Conservation (phyloP, 2,888 invertebrate species). For the Lycophotia porphyrea region DNA sequence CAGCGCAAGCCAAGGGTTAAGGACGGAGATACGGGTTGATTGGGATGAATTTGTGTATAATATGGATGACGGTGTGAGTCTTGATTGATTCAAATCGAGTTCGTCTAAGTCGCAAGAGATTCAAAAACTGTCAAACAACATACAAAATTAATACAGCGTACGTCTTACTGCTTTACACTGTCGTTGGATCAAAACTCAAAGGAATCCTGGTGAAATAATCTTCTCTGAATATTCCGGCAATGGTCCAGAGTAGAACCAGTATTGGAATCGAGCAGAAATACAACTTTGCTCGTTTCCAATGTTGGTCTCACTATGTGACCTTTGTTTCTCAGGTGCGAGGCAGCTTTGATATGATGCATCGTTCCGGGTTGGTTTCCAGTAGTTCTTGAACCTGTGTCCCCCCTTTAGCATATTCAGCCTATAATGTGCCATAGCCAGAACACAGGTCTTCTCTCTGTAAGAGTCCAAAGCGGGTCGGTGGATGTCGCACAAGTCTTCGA, state of each 20-base stretch:
- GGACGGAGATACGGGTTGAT: background rate
- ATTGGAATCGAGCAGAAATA: background rate
- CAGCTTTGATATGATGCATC: background rate
- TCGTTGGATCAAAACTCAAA: background rate
- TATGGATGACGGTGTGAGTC: background rate
- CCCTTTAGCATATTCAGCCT: background rate
- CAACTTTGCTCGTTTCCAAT: background rate
- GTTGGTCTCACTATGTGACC: background rate
- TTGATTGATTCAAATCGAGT: background rate
- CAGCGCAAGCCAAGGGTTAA: background rate
- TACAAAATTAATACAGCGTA: background rate
- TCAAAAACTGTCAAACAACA: too few relatives aligned
- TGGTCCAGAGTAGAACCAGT: background rate
- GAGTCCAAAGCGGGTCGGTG: background rate
- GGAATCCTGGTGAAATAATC: background rate
- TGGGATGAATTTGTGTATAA: background rate
- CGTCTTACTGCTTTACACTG: background rate
- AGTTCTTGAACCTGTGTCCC: background rate
- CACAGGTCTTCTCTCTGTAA: background rate
- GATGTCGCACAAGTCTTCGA: background rate
- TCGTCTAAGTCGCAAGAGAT: background rate
- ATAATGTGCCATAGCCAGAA: background rate
- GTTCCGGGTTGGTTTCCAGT: background rate
- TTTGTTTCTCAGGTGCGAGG: background rate
- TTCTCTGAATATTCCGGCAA: background rate